Conservation (phyloP, 2,113 vertebrate species). For the Coturnix japonica region DNA sequence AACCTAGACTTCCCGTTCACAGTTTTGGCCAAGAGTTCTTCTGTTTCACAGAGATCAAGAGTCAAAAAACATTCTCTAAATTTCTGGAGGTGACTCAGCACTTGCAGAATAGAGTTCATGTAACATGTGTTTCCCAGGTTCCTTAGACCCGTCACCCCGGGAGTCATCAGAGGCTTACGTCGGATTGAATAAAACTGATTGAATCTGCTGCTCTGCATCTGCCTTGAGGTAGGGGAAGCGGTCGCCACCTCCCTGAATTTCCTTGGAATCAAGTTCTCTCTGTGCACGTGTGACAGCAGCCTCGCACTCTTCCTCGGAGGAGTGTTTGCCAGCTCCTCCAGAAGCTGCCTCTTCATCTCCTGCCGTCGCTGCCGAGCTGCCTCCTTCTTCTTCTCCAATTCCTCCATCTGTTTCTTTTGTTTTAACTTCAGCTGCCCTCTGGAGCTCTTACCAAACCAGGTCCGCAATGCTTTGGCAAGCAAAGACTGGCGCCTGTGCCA, state of each 20-base stretch:
- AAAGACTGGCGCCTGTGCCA: slow-evolving; percentile 91
- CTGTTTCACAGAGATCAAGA: slow-evolving; percentile 93
- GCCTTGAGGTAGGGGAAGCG: slow-evolving; percentile 71
- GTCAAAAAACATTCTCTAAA: slow-evolving; percentile 98
- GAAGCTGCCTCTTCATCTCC: slow-evolving; percentile 89
- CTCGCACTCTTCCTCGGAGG: slow-evolving; percentile 95
- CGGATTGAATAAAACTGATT: slow-evolving; percentile 80
- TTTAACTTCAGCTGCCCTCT: slow-evolving; percentile 81
- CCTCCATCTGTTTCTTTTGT: slow-evolving; percentile 80
- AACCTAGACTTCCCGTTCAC: slow-evolving; percentile 81
- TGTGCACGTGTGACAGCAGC: slow-evolving; percentile 87
- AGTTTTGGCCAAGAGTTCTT: slow-evolving; percentile 92
- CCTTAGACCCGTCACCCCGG: slow-evolving; percentile 94
- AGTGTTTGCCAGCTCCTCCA: slow-evolving; percentile 90
- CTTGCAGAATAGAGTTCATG: slow-evolving; percentile 99
- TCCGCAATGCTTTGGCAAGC: slow-evolving; percentile 83
- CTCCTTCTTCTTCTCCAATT: slow-evolving; percentile 84
- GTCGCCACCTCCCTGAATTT: slow-evolving; percentile 83
- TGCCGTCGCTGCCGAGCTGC: slow-evolving; percentile 85
- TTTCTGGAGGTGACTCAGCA: slow-evolving; percentile 98
- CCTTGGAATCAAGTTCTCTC: slow-evolving; percentile 83
- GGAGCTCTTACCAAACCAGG: slow-evolving; percentile 84
- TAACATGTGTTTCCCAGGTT: slow-evolving; percentile 99
- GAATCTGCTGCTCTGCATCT: slow-evolving; percentile 66
- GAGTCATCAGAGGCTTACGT: slow-evolving; percentile 85